phyloP scores from a whole-genome alignment of 2,888 invertebrate species.

The Nemapogon koenigi region DNA sequence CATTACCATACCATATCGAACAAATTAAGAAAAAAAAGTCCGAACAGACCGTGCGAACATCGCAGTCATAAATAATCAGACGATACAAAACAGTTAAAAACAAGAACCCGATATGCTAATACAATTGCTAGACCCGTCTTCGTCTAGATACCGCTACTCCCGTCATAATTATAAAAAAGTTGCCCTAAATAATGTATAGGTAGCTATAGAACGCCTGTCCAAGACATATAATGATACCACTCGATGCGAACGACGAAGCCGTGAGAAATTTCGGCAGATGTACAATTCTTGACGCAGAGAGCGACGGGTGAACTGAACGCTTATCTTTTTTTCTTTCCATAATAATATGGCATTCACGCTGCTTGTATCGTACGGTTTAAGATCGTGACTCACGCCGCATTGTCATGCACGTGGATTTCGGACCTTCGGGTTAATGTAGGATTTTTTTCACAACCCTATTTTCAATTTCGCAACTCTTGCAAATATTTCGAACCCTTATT shows the following conservation, averaged over 20 bases:
- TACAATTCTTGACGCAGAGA: constrained; percentile 50
- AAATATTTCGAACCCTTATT: constrained; percentile 30
- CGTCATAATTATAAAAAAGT: constrained; percentile 42
- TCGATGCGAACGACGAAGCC: constrained; percentile 40
- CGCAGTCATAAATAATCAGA: constrained; percentile 16
- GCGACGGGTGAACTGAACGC: constrained; percentile 54
- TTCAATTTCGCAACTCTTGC: constrained; percentile 63
- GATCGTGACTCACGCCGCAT: constrained; percentile 42
- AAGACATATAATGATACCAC: constrained; percentile 47
- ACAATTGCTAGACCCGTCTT: constrained; percentile 26
- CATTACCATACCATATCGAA: too few relatives aligned
- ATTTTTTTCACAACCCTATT: constrained; percentile 63
- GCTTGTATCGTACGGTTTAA: constrained; percentile 41
- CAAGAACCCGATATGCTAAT: constrained; percentile 46
- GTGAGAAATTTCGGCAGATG: constrained; percentile 67
- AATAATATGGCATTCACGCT: constrained; percentile 35
- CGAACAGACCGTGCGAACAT: too few relatives aligned
- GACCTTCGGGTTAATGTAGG: constrained; percentile 58
- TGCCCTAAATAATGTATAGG: constrained; percentile 39
- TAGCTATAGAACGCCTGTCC: constrained; percentile 42
- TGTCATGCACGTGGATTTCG: constrained; percentile 47
- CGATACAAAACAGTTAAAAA: constrained; percentile 10
- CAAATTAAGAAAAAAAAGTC: too few relatives aligned
- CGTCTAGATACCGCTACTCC: constrained; percentile 47
- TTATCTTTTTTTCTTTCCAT: constrained; percentile 51